Evolutionary conservation across 2,888 invertebrate genomes (phyloP).

Genomic region (Temnothorax ravouxi): DNA sequence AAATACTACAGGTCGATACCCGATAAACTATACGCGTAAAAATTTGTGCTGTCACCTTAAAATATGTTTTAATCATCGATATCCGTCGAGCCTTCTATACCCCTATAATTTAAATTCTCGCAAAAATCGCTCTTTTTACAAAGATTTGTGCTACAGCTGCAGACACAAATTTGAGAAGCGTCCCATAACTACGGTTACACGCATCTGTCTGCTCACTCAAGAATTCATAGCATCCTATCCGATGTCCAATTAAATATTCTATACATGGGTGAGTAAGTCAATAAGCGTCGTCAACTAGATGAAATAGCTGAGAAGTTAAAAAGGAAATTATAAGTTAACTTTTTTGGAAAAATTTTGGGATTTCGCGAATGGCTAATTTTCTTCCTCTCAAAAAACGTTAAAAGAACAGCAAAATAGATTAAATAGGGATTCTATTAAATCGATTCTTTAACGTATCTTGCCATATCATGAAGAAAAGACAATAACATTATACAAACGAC

Average conservation of each 20-base stretch:
- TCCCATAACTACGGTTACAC: not conserved
- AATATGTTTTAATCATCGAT: not conserved
- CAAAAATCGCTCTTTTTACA: not conserved
- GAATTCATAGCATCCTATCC: conserved; percentile 18
- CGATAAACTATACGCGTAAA: not conserved
- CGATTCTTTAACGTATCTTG: conserved; percentile 2
- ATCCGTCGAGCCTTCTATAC: not conserved
- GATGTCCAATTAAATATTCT: conserved; percentile 29
- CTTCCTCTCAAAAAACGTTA: not conserved
- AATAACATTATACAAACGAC: conserved; percentile 2
- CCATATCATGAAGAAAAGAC: not conserved
- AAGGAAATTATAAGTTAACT: not conserved
- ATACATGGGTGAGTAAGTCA: conserved; percentile 22
- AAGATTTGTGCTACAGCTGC: not conserved
- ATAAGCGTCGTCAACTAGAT: conserved; percentile 9
- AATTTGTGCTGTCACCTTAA: not conserved
- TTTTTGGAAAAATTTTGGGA: not conserved
- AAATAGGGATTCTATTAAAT: not conserved
- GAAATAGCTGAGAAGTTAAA: not conserved
- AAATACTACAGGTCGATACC: not conserved
- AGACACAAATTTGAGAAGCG: not conserved
- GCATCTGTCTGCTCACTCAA: not conserved
- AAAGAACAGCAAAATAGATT: not conserved
- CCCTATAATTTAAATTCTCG: not conserved
- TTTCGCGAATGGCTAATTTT: too few relatives aligned